Percentiles rank a stretch among this genome's conserved stretches.
These are phyloP conservation scores for Maniola jurtina DNA, from an alignment of 1,140 invertebrate genomes.

Conservation along the genomic window DNA sequence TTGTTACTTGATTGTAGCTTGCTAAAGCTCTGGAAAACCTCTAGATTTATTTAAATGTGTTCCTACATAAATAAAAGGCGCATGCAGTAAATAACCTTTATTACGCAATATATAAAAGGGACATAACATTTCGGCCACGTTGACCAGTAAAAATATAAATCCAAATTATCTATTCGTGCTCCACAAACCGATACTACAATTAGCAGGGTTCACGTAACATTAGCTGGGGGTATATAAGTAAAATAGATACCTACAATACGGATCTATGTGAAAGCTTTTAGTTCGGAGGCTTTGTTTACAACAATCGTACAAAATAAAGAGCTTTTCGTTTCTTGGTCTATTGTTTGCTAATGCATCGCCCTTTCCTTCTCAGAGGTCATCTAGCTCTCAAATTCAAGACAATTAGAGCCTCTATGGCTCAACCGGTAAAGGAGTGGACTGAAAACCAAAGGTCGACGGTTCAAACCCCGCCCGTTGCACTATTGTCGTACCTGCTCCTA, in stretches of 20 bases:
- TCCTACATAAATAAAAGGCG: constrained; percentile 2
- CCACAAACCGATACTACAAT: constrained; percentile 40
- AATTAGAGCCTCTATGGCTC: too few species aligned
- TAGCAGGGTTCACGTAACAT: constrained; percentile 41
- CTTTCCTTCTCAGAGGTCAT: constrained; percentile 57
- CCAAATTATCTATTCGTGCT: constrained; percentile 37
- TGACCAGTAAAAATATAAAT: constrained; percentile 31
- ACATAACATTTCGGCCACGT: constrained; percentile 27
- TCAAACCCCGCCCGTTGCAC: too few species aligned
- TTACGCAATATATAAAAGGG: constrained; percentile 25
- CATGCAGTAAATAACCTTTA: constrained; percentile 25
- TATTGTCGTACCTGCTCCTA: too few species aligned
- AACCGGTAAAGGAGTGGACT: too few species aligned
- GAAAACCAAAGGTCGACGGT: too few species aligned
- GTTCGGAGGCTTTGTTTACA: constrained; percentile 64
- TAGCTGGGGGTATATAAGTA: constrained; percentile 35
- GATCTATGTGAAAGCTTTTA: constrained; percentile 59
- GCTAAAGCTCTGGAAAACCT: neutral
- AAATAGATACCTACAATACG: constrained; percentile 35
- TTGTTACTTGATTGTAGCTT: too few species aligned
- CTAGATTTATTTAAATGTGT: constrained; percentile 9
- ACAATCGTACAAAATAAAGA: constrained; percentile 64
- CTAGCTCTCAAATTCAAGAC: constrained; percentile 52
- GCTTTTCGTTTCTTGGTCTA: constrained; percentile 58
- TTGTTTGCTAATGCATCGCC: constrained; percentile 69